phyloP scores from a whole-genome alignment of 2,113 vertebrate genomes.

The Myrmecophaga tridactyla region DNA sequence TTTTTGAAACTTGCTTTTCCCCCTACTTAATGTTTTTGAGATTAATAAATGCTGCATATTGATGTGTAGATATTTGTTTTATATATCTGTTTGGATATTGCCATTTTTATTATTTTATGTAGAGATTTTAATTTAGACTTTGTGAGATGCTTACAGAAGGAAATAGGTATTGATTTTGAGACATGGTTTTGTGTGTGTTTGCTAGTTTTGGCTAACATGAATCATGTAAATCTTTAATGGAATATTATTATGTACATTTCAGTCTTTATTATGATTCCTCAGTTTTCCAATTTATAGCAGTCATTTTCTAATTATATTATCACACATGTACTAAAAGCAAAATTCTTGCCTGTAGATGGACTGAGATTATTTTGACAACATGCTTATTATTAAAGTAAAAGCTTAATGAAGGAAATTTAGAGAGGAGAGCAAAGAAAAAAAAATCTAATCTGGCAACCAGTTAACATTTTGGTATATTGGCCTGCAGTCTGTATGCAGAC shows the following conservation, averaged over 20 bases:
- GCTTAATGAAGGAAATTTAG: not conserved
- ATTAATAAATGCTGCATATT: not conserved
- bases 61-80: not conserved
- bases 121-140: not conserved
- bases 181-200: not conserved
- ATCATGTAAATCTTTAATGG: not conserved
- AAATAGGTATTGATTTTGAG: not conserved
- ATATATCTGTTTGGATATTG: not conserved
- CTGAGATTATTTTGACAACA: conserved; percentile 9
- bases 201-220: not conserved
- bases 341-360: not conserved
- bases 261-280: not conserved
- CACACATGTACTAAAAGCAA: not conserved
- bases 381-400: conserved; percentile 29
- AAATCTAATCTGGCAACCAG: not conserved
- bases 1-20: not conserved
- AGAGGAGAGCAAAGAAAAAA: not conserved
- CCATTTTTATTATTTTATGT: not conserved
- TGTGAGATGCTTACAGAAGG: not conserved
- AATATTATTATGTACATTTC: not conserved
- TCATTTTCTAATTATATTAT: conserved; percentile 15
- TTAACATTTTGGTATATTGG: not conserved
- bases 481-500: not conserved
- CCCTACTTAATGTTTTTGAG: not conserved
- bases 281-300: not conserved